Evolutionary conservation across 2,797 vertebrate genomes (phyloP).

Genomic region (Microctenopoma lineatum): DNA sequence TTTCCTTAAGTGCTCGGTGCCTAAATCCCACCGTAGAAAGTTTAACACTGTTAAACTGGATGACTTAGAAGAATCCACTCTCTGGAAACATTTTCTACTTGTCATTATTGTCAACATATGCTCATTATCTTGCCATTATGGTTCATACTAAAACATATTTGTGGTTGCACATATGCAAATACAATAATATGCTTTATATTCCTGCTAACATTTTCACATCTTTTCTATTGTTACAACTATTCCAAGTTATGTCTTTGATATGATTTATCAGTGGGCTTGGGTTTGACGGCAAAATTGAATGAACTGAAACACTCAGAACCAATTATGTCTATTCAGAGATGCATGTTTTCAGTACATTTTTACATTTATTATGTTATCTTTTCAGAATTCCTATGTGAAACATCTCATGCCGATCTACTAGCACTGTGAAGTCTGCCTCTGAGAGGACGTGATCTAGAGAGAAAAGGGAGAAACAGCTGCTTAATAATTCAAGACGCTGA

Average conservation of each 20-base stretch:
- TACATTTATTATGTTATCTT: background rate
- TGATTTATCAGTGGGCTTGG: background rate
- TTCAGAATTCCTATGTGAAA: background rate
- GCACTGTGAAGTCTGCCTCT: slow-evolving; percentile 3
- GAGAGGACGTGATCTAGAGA: slow-evolving; percentile 53
- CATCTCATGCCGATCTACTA: background rate
- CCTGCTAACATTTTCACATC: background rate
- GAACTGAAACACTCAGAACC: too few species aligned
- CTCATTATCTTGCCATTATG: too few species aligned
- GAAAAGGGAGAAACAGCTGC: slow-evolving; percentile 72
- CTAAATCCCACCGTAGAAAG: too few species aligned
- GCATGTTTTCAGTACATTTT: background rate
- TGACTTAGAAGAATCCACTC: too few species aligned
- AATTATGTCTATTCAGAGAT: background rate
- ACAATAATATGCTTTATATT: background rate
- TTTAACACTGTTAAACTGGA: too few species aligned
- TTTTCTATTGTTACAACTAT: background rate
- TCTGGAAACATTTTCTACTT: too few species aligned
- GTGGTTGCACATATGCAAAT: background rate
- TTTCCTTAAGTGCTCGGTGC: too few species aligned
- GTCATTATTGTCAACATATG: too few species aligned
- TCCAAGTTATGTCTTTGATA: background rate
- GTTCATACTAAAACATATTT: too few species aligned
- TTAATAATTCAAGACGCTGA: slow-evolving; percentile 86
- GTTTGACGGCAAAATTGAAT: too few species aligned